phyloP scores from a whole-genome alignment of 2,113 vertebrate species.

The Alligator mississippiensis region DNA sequence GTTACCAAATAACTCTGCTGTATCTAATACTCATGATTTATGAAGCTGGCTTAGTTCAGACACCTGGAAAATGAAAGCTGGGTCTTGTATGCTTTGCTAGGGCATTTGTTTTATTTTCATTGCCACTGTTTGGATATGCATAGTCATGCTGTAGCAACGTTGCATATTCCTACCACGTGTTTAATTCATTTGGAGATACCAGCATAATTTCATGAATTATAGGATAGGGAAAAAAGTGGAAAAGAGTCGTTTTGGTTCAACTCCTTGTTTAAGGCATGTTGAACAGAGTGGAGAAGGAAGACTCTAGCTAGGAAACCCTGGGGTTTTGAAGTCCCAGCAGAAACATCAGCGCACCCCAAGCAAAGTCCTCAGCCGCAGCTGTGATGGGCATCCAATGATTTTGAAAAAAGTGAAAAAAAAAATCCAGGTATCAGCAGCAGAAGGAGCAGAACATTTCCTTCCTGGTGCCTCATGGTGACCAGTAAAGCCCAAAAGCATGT shows the following conservation, averaged over 20 bases:
- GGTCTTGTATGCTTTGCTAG: slow-evolving; percentile 53
- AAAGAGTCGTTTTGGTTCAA: not conserved
- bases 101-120: slow-evolving; percentile 65
- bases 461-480: too few relatives aligned
- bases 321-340: too few relatives aligned
- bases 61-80: slow-evolving; percentile 69
- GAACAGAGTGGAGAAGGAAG: not conserved
- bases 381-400: too few relatives aligned
- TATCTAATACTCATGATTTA: slow-evolving; percentile 62
- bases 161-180: not conserved
- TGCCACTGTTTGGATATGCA: not conserved
- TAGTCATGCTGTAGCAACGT: slow-evolving; percentile 3
- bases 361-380: too few relatives aligned
- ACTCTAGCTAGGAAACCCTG: too few relatives aligned
- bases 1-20: slow-evolving; percentile 29
- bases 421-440: too few relatives aligned
- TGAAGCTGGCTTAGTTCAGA: slow-evolving; percentile 62
- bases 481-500: too few relatives aligned
- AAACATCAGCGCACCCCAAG: too few relatives aligned
- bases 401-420: too few relatives aligned
- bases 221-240: not conserved
- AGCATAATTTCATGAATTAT: not conserved
- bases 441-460: too few relatives aligned
- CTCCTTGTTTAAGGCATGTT: not conserved
- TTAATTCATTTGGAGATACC: not conserved